Evolutionary conservation across 2,113 vertebrate species (phyloP).

Genomic region (Tenebrosternarchus preto): DNA sequence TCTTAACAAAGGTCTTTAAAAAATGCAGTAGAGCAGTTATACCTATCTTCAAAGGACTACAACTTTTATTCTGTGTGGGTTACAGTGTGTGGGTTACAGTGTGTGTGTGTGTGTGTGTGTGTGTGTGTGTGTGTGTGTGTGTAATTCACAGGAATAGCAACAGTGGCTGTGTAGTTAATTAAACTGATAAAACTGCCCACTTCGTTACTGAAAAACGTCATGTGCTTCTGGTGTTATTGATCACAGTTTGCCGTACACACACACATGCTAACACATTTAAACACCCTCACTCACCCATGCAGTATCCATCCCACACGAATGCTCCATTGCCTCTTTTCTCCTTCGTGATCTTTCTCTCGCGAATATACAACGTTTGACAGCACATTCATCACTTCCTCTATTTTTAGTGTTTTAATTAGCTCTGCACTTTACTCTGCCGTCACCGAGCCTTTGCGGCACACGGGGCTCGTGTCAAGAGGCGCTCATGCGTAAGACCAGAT

Average conservation of each 20-base stretch:
- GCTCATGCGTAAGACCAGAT: constrained; percentile 50
- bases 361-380: constrained; percentile 49
- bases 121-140: constrained; percentile 6
- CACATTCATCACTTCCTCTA: constrained; percentile 60
- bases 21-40: not conserved
- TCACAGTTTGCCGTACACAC: constrained; percentile 20
- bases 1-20: not conserved
- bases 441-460: constrained; percentile 43
- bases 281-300: not conserved
- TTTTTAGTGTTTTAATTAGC: constrained; percentile 60
- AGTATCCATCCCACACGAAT: not conserved
- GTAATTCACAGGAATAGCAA: constrained; percentile 27
- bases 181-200: constrained; percentile 43
- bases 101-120: constrained; percentile 21
- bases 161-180: constrained; percentile 38
- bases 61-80: not conserved
- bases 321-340: constrained; percentile 29
- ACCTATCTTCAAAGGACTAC: not conserved
- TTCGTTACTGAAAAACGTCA: constrained; percentile 43
- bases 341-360: constrained; percentile 28
- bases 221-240: constrained; percentile 41
- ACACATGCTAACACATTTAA: constrained; percentile 6
- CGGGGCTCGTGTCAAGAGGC: constrained; percentile 44
- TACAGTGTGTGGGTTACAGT: not conserved
- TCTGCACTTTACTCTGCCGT: constrained; percentile 56